Evolutionary conservation across 1,140 invertebrate species (phyloP).

Genomic region (Babylonia areolata): DNA sequence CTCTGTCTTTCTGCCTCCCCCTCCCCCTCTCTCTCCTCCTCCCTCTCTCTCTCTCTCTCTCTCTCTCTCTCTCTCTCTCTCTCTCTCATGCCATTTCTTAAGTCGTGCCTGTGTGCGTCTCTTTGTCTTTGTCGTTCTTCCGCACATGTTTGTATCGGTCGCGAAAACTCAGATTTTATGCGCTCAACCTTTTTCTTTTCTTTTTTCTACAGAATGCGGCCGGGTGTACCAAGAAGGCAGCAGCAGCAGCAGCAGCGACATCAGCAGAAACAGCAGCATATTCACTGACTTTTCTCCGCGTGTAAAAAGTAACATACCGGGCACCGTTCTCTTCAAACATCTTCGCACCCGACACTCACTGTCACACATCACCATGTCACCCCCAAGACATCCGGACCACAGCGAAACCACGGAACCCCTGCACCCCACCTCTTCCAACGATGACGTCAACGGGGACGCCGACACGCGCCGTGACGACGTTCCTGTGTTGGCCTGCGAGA

Average conservation of each 20-base stretch:
- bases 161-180: not conserved
- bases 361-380: not conserved
- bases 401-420: conserved; percentile 10
- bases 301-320: not conserved
- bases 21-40: not conserved
- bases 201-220: not conserved
- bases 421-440: not conserved
- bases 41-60: not conserved
- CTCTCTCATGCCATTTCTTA: not conserved
- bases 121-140: not conserved
- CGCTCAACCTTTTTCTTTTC: not conserved
- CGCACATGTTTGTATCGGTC: not conserved
- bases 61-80: not conserved
- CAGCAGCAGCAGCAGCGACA: not conserved
- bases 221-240: not conserved
- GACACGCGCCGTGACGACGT: conserved; percentile 26
- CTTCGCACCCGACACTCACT: not conserved
- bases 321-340: not conserved
- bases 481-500: conserved; percentile 38
- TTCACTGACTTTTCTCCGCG: not conserved
- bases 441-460: not conserved
- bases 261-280: not conserved
- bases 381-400: not conserved
- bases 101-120: not conserved
- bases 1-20: not conserved